Conservation (phyloP, 2,888 invertebrate species). For the Agrilus mali region DNA sequence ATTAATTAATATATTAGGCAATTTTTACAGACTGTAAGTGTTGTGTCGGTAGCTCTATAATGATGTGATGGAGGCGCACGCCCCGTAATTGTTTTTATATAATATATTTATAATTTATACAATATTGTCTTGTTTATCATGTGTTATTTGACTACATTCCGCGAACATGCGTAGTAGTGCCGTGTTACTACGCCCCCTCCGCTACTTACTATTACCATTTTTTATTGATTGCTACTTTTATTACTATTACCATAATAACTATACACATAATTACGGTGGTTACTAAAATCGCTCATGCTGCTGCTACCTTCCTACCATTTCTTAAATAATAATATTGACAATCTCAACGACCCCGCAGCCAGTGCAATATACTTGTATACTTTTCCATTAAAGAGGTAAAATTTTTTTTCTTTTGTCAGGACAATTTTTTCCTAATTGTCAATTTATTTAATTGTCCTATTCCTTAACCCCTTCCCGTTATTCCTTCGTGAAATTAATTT, state of each 20-base stretch:
- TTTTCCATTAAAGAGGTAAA: too few relatives aligned
- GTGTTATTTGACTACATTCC: conserved; percentile 24
- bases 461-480: neutral
- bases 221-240: neutral
- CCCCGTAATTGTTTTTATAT: conserved; percentile 31
- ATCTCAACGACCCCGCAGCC: neutral
- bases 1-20: conserved; percentile 23
- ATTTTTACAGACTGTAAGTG: conserved; percentile 30
- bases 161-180: conserved; percentile 14
- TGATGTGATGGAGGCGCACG: conserved; percentile 30
- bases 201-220: neutral
- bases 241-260: too few relatives aligned
- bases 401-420: too few relatives aligned
- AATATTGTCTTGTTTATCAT: conserved; percentile 29
- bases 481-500: conserved; percentile 4
- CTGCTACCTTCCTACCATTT: neutral
- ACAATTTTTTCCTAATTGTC: too few relatives aligned
- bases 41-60: conserved; percentile 28
- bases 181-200: conserved; percentile 7
- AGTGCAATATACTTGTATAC: neutral
- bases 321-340: neutral
- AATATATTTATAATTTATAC: conserved; percentile 34
- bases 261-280: too few relatives aligned
- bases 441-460: too few relatives aligned
- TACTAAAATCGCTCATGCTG: too few relatives aligned